Evolutionary conservation across 2,113 vertebrate genomes (phyloP), one percentile per base, ranked within the genome.

Genomic region (Apistogramma diplotaenia): DNA sequence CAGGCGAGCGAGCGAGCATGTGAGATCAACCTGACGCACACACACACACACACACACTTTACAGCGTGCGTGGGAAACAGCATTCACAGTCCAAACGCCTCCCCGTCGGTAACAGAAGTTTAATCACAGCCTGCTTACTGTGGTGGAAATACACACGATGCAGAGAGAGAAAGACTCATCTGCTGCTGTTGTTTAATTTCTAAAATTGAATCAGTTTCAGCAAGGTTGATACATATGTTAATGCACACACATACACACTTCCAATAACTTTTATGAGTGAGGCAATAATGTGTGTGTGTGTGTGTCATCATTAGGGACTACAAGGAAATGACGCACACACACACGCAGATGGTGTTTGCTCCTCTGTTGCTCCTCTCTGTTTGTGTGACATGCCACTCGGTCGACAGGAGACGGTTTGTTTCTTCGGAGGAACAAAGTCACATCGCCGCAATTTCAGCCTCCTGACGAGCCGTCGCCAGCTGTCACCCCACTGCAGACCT

Each of bases 71-170:
- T 46, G 78, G 60, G 78, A 49, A 33, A 74, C 57, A 57, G 76
- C 70, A 58, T 89, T 89, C 70, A 62, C 59, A 76, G 74, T 86
- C 94, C 95, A 94, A 96, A 96, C 96, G 95, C 96, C 94, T 96
- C 94, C 94, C 40, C 75, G 80, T 87, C 80, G 31, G 80, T 75
- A 87, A 83, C 86, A 92, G 81, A 94, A 96, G 96, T 96, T 96
- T 96, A 97, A 97, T 97, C 97, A 89, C 56, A 95, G 96, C 95
- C 90, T 97, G 96, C 96, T 92, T 79, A 81, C 79, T 37, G 65
- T 62, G 54, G 77, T 19, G 29, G 59, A 83, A 70, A 75, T 6
- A 40, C 61, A 56, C 51, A 67, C n/a, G 53, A 57, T n/a, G 53
- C 61, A 65, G 60, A 46, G n/a, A 53, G 18, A 57, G 62, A 57